These are phyloP conservation scores for Drosophila seguyi DNA, from an alignment of 1,140 invertebrate genomes.

Conservation along the genomic window DNA sequence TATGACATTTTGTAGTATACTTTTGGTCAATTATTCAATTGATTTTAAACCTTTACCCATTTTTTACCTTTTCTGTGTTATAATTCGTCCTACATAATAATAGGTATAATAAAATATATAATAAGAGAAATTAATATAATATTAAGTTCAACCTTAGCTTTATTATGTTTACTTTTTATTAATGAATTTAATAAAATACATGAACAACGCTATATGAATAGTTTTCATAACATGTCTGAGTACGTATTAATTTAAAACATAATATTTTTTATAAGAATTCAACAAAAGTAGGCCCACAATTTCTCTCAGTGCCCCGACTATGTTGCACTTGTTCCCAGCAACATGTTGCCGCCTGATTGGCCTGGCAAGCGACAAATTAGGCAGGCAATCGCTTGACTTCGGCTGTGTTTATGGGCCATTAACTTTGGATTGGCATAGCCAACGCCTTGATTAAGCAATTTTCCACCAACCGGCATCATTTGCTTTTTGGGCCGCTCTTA, in stretches of 20 bases:
- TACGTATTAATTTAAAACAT: neutral
- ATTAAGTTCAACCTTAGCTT: too few species aligned
- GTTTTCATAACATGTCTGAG: neutral
- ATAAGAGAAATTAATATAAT: too few species aligned
- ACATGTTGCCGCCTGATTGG: slow-evolving; percentile 71
- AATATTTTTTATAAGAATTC: neutral
- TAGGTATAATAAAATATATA: too few species aligned
- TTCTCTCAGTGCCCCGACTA: slow-evolving; percentile 20
- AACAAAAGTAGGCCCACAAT: neutral
- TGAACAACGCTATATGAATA: neutral
- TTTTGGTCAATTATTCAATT: too few species aligned
- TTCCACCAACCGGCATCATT: slow-evolving; percentile 33
- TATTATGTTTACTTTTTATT: too few species aligned
- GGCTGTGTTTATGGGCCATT: slow-evolving; percentile 77
- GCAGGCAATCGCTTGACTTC: slow-evolving; percentile 76
- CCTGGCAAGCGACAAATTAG: slow-evolving; percentile 80
- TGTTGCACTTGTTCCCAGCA: slow-evolving; percentile 72
- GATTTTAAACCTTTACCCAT: too few species aligned
- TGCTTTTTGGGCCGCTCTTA: slow-evolving; percentile 50
- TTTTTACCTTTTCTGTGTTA: too few species aligned
- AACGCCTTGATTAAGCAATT: slow-evolving; percentile 80
- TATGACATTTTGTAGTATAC: too few species aligned
- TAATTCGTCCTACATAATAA: too few species aligned
- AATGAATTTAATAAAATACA: too few species aligned
- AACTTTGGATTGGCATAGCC: slow-evolving; percentile 64